These are phyloP conservation scores for Prionace glauca DNA, from an alignment of 2,797 vertebrate genomes.

Conservation along the genomic window DNA sequence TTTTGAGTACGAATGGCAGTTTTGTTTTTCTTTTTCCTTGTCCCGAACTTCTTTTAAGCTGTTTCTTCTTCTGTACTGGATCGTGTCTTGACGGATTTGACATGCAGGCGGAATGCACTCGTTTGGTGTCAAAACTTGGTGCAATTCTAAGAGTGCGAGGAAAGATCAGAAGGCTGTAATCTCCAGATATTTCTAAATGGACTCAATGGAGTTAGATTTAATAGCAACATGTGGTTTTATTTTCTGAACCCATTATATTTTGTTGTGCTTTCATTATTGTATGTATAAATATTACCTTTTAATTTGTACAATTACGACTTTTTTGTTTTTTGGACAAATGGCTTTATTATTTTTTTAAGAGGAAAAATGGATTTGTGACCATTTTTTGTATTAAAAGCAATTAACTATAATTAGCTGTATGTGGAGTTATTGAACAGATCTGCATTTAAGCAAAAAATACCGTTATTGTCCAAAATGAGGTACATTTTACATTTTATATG, in stretches of 20 bases:
- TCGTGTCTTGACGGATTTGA: neutral
- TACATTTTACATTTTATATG: neutral
- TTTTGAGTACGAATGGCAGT: neutral
- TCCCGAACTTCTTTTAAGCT: neutral
- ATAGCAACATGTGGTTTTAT: slow-evolving; percentile 35
- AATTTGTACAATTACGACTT: slow-evolving; percentile 37
- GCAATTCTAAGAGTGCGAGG: neutral
- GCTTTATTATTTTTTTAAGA: slow-evolving; percentile 36
- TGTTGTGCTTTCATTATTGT: slow-evolving; percentile 35
- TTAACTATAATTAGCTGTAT: slow-evolving; percentile 24
- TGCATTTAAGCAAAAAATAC: neutral
- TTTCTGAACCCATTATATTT: slow-evolving; percentile 36
- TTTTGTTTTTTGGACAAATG: slow-evolving; percentile 34
- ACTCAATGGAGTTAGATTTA: slow-evolving; percentile 34
- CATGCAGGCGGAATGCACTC: neutral
- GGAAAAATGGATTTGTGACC: slow-evolving; percentile 35
- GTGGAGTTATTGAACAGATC: neutral
- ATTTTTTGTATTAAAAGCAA: slow-evolving; percentile 35
- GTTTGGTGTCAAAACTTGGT: slow-evolving; percentile 18
- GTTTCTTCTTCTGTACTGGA: slow-evolving; percentile 12
- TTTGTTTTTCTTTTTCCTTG: neutral
- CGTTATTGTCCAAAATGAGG: neutral
- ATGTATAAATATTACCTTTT: slow-evolving; percentile 37
- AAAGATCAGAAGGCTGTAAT: neutral
- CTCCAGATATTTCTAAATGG: slow-evolving; percentile 34